These are phyloP conservation scores for Peucedramus taeniatus DNA, from an alignment of 2,113 vertebrate species.

Conservation along the genomic window DNA sequence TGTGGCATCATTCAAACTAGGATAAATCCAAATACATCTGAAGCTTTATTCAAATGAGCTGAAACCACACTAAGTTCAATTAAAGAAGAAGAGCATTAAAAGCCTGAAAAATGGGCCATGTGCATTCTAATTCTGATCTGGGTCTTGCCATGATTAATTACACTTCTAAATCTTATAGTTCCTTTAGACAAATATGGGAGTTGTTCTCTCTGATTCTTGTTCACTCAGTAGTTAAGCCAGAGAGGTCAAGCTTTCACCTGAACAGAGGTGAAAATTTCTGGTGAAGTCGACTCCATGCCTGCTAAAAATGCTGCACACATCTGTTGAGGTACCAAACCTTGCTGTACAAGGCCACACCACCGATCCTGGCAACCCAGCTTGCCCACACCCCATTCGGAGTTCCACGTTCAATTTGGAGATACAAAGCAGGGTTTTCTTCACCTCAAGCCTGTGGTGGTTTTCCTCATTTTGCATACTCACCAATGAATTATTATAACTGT, in stretches of 20 bases:
- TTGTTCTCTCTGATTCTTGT: neutral
- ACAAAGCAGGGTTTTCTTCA: neutral
- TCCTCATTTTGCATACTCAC: neutral
- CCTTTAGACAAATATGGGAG: neutral
- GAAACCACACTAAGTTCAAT: neutral
- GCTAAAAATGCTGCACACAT: neutral
- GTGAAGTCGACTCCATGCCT: neutral
- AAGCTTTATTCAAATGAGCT: conserved; percentile 32
- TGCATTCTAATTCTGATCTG: neutral
- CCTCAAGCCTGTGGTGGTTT: neutral
- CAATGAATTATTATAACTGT: neutral
- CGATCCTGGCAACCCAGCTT: neutral
- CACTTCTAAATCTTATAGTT: neutral
- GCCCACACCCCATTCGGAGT: neutral
- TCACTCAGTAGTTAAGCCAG: neutral
- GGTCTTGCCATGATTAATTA: neutral
- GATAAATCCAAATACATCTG: conserved; percentile 17
- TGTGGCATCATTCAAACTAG: neutral
- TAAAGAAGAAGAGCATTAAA: neutral
- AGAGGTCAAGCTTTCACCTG: neutral
- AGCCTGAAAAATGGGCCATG: neutral
- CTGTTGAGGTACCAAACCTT: neutral
- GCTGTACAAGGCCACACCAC: neutral
- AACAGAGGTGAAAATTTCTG: neutral
- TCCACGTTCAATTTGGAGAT: neutral